These are phyloP conservation scores for Drosophila lini DNA, from an alignment of 1,140 invertebrate species.

Conservation along the genomic window DNA sequence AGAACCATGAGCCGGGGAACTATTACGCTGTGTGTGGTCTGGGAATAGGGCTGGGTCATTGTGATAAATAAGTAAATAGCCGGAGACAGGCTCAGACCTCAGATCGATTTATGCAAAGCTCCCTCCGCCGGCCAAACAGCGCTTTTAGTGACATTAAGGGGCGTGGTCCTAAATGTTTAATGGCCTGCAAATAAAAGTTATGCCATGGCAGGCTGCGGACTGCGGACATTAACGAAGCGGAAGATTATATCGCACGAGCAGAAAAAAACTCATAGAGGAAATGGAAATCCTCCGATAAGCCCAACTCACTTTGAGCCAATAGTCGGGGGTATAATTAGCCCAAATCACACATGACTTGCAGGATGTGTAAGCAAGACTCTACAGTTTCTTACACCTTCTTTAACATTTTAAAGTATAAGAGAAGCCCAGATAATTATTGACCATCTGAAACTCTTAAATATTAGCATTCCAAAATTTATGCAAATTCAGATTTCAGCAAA, in stretches of 20 bases:
- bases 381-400: neutral
- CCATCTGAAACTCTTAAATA: neutral
- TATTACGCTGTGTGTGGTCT: slow-evolving; percentile 69
- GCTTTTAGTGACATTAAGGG: slow-evolving; percentile 68
- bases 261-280: slow-evolving; percentile 31
- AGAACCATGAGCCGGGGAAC: slow-evolving; percentile 28
- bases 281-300: slow-evolving; percentile 47
- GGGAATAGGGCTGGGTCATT: slow-evolving; percentile 74
- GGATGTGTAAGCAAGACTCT: neutral
- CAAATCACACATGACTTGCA: slow-evolving; percentile 42
- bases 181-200: slow-evolving; percentile 64
- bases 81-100: slow-evolving; percentile 55
- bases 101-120: slow-evolving; percentile 74
- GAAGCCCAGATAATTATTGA: neutral
- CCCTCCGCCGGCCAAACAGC: slow-evolving; percentile 31
- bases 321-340: slow-evolving; percentile 28
- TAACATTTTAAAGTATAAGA: neutral
- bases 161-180: slow-evolving; percentile 72
- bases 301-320: slow-evolving; percentile 26
- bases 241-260: slow-evolving; percentile 35
- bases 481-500: neutral
- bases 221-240: slow-evolving; percentile 57
- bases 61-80: slow-evolving; percentile 79
- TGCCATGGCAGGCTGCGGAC: slow-evolving; percentile 22
- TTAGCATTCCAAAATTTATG: slow-evolving; percentile 5